Evolutionary conservation across 2,888 invertebrate genomes (phyloP), one percentile per base, ranked within the genome.

Genomic region (Agriopis aurantiaria): DNA sequence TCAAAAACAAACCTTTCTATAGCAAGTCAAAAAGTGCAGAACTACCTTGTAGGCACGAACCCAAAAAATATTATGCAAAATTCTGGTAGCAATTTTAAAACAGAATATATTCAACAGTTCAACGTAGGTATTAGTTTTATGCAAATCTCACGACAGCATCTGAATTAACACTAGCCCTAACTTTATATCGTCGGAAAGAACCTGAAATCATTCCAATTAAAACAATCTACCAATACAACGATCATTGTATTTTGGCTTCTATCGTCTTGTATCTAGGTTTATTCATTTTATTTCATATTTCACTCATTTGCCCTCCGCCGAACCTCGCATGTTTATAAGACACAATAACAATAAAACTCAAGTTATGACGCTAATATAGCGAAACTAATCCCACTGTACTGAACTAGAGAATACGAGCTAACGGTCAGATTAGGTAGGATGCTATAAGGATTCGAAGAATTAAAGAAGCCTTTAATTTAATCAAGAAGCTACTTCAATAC

Each of bases 281-380:
- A 48, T 63, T 45, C 52, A 41, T 65, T 61, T 61, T 58, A 65
- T 57, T 69, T 69, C 45, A 69, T 67, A 72, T 70, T 58, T 68
- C 64, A 75, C 67, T 74, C 60, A 68, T 68, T 69, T 68, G 74
- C 65, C 72, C 63, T 62, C 61, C 60, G 59, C 49, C 57, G 59
- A 70, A 69, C 48, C 55, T 70, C 62, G 61, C 70, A 69, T 71
- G 75, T 75, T 72, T 70, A 68, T 73, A 75, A 74, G 67, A 69
- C 69, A 75, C 74, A 75, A 75, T 73, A 72, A 71, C 73, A 72
- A 77, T 77, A 77, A 73, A 77, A 74, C 72, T 72, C 61, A 74
- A 75, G 77, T 77, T 75, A 77, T 75, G 70, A 65, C 61, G 63
- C 73, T 75, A 75, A 77, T 74, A 75, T 72, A 69, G 45, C 68